Conservation (phyloP, 2,797 vertebrate species). For the Crotalus adamanteus region DNA sequence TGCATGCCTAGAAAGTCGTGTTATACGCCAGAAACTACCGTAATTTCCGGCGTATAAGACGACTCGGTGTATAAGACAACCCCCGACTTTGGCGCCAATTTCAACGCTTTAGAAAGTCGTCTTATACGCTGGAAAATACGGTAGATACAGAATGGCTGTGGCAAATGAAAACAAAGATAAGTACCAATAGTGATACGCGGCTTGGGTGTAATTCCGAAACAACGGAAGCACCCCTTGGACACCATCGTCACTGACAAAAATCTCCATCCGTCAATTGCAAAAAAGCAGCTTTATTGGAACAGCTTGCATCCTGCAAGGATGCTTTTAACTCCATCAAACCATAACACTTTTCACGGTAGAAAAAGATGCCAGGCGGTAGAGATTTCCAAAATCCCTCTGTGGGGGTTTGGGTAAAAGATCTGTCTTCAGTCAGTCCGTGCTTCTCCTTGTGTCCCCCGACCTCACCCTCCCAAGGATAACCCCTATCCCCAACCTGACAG, state of each 20-base stretch:
- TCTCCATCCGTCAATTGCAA: background rate
- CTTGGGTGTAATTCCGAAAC: background rate
- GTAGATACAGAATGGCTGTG: background rate
- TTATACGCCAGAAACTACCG: too few relatives aligned
- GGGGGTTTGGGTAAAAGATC: background rate
- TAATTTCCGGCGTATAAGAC: too few relatives aligned
- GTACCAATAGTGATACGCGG: background rate
- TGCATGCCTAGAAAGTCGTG: too few relatives aligned
- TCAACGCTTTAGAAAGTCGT: too few relatives aligned
- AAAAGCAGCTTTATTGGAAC: background rate
- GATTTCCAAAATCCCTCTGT: background rate
- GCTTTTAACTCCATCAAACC: background rate
- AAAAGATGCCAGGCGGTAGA: background rate
- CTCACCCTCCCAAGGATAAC: background rate
- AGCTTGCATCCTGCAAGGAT: background rate
- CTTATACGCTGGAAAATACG: too few relatives aligned
- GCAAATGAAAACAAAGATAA: background rate
- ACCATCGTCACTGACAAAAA: background rate
- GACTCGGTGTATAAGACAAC: too few relatives aligned
- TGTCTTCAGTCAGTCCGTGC: background rate
- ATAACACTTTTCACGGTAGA: background rate
- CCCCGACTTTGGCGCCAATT: too few relatives aligned
- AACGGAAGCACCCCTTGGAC: background rate
- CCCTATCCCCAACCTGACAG: background rate
- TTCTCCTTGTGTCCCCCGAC: background rate